Evolutionary conservation across 2,797 vertebrate species (phyloP).

Genomic region (Arctocebus calabarensis): DNA sequence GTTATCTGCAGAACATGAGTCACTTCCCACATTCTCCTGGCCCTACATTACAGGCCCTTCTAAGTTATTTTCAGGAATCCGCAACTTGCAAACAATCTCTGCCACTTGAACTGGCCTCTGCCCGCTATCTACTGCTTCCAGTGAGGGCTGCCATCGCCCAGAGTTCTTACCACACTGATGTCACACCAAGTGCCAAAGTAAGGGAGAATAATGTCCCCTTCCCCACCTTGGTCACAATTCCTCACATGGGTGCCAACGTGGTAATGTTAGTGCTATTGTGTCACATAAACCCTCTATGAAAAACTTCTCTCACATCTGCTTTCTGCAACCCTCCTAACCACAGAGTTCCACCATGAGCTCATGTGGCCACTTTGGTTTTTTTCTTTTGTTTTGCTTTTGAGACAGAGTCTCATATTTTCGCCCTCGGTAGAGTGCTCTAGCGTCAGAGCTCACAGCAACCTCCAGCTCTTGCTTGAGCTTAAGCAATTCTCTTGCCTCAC

Average conservation of each 20-base stretch:
- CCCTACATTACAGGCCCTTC: background rate
- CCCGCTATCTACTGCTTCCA: background rate
- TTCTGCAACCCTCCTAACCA: background rate
- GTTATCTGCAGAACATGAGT: background rate
- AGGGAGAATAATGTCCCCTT: background rate
- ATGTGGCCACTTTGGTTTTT: background rate
- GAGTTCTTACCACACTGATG: background rate
- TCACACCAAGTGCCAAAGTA: background rate
- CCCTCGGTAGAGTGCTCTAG: no score
- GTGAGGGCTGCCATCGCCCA: background rate
- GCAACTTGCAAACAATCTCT: background rate
- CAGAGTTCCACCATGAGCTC: background rate
- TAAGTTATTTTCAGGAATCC: constrained; percentile 10
- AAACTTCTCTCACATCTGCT: background rate
- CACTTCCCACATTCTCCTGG: background rate
- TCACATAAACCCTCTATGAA: background rate
- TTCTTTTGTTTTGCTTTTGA: no score
- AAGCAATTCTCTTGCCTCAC: no score
- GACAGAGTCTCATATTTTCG: no score
- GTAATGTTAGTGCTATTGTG: background rate
- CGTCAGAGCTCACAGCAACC: no score
- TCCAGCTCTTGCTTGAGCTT: no score
- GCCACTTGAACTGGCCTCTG: background rate
- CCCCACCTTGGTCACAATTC: background rate
- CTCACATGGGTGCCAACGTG: background rate